These are phyloP conservation scores for Tautogolabrus adspersus DNA, from an alignment of 2,113 vertebrate genomes.

Conservation along the genomic window DNA sequence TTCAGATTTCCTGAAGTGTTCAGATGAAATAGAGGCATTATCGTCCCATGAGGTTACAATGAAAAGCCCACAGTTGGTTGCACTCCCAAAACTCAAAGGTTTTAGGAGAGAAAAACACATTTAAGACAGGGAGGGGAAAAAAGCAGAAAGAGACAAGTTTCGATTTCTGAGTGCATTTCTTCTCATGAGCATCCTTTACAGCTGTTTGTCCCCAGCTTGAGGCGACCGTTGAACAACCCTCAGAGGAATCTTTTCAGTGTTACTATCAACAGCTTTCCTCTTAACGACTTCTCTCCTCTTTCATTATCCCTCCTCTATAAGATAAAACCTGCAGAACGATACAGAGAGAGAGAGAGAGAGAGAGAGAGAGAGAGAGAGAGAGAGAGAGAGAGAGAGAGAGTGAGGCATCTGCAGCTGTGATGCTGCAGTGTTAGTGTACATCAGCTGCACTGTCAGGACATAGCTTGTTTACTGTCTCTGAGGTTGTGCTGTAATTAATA, in stretches of 20 bases:
- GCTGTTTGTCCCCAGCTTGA: slow-evolving; percentile 26
- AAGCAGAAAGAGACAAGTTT: slow-evolving; percentile 28
- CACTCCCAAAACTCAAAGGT: slow-evolving; percentile 39
- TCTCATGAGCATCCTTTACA: slow-evolving; percentile 32
- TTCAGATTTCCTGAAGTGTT: slow-evolving; percentile 61
- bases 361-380: background rate
- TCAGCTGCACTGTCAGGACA: slow-evolving; percentile 32
- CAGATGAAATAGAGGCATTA: slow-evolving; percentile 58
- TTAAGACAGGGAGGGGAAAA: slow-evolving; percentile 9
- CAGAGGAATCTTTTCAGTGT: slow-evolving; percentile 53
- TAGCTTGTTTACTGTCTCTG: slow-evolving; percentile 51
- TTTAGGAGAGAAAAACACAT: slow-evolving; percentile 28
- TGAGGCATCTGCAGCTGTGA: slow-evolving; percentile 42
- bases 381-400: background rate
- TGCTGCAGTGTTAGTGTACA: slow-evolving; percentile 20
- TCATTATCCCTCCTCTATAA: slow-evolving; percentile 37
- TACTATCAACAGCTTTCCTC: slow-evolving; percentile 55
- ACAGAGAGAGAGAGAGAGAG: background rate
- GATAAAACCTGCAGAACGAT: slow-evolving; percentile 44
- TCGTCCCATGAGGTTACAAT: slow-evolving; percentile 52
- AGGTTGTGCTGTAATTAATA: slow-evolving; percentile 57
- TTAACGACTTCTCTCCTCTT: slow-evolving; percentile 41
- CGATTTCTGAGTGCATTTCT: slow-evolving; percentile 46
- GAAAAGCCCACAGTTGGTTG: slow-evolving; percentile 49
- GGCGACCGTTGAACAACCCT: slow-evolving; percentile 27